Evolutionary conservation across 2,888 invertebrate species (phyloP).

Genomic region (Trachelus troglodyta): DNA sequence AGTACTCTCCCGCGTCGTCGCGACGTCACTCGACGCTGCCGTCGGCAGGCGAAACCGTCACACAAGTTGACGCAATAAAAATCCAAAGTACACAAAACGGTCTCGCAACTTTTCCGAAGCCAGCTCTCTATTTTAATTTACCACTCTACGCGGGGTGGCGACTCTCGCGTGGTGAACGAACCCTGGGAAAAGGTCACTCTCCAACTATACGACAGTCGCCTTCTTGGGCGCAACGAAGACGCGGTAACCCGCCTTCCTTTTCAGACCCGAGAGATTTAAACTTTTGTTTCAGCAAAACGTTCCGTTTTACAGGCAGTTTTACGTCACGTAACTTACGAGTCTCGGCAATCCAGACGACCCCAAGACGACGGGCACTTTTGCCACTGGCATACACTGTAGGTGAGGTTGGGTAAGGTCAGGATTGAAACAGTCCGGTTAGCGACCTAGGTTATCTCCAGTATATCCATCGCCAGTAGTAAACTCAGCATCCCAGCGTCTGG

Average conservation of each 20-base stretch:
- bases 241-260: background rate
- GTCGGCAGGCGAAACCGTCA: constrained; percentile 9
- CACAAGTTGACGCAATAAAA: background rate
- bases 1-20: constrained; percentile 58
- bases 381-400: constrained; percentile 20
- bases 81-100: constrained; percentile 3
- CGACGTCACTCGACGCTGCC: constrained; percentile 32
- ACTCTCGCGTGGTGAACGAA: constrained; percentile 30
- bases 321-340: constrained; percentile 45
- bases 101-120: constrained; percentile 9
- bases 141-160: background rate
- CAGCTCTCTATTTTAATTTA: constrained; percentile 9
- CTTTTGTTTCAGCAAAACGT: background rate
- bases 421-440: constrained; percentile 41
- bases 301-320: constrained; percentile 45
- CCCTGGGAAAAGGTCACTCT: constrained; percentile 24
- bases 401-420: constrained; percentile 48
- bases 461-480: background rate
- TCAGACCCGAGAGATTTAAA: background rate
- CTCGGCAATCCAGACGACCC: constrained; percentile 44
- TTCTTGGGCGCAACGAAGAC: constrained; percentile 17
- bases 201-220: background rate
- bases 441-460: constrained; percentile 33
- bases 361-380: constrained; percentile 41
- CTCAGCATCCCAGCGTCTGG: background rate